phyloP scores from a whole-genome alignment of 92 coral and sea anemone species.

The Umimayanthus kanabou region DNA sequence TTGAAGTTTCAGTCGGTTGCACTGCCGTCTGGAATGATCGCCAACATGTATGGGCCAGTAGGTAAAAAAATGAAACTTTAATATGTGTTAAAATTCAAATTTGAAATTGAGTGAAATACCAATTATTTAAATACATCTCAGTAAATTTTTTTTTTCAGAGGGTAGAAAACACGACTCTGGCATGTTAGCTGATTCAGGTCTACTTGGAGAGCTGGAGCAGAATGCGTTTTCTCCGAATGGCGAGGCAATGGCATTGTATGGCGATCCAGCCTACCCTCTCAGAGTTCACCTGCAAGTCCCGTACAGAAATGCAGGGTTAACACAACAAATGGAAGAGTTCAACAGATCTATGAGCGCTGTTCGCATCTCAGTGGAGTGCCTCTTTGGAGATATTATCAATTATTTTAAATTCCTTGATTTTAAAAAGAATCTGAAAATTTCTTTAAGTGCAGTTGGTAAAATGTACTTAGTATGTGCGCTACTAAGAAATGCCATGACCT shows the following conservation, averaged over 20 bases:
- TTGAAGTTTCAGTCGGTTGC: not conserved
- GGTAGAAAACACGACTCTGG: constrained; percentile 46
- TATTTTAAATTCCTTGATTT: constrained; percentile 20
- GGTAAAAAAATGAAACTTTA: not conserved
- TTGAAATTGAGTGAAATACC: not conserved
- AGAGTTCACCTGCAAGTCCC: constrained; percentile 44
- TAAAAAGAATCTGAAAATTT: constrained; percentile 2
- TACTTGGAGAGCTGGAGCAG: constrained; percentile 49
- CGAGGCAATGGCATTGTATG: constrained; percentile 37
- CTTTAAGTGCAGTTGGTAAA: not conserved
- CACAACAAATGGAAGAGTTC: constrained; percentile 11
- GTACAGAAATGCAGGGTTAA: constrained; percentile 11
- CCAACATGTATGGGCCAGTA: not conserved
- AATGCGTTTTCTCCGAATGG: constrained; percentile 44
- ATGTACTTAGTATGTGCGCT: constrained; percentile 26
- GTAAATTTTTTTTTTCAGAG: constrained; percentile 15
- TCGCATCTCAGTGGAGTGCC: constrained; percentile 8
- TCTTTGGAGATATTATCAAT: not conserved
- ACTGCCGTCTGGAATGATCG: not conserved
- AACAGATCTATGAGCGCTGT: constrained; percentile 22
- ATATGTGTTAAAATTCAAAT: not conserved
- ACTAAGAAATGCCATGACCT: not conserved
- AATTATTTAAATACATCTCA: not conserved
- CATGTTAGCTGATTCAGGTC: constrained; percentile 44
- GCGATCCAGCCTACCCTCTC: constrained; percentile 44